These are phyloP conservation scores for Galemys pyrenaicus DNA, from an alignment of 2,113 vertebrate genomes.

Conservation along the genomic window DNA sequence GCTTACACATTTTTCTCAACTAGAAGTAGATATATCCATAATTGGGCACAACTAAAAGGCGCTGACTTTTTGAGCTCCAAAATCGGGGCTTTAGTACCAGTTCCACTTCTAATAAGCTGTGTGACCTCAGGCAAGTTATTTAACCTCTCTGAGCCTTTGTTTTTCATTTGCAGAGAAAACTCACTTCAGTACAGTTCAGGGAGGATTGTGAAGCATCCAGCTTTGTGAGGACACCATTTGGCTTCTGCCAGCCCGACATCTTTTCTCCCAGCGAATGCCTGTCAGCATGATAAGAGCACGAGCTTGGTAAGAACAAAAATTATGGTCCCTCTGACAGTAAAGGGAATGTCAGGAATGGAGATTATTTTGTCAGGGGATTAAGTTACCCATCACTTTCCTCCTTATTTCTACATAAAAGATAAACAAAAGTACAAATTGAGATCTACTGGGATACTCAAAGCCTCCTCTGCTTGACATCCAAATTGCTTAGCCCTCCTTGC, in stretches of 20 bases:
- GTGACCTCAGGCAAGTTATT: neutral
- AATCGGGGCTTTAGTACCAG: neutral
- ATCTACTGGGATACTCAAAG: neutral
- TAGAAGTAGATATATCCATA: neutral
- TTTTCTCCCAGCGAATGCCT: neutral
- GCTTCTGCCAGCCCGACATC: neutral
- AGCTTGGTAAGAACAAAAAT: neutral
- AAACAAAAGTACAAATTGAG: neutral
- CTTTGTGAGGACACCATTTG: rapidly evolving
- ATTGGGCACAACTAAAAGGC: rapidly evolving
- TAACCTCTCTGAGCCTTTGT: neutral
- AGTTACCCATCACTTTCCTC: neutral
- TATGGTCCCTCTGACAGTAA: neutral
- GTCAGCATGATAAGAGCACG: neutral
- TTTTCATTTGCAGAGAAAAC: neutral
- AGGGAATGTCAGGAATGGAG: neutral
- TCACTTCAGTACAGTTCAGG: neutral
- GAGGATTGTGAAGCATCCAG: neutral
- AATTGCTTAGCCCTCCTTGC: neutral
- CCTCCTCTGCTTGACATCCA: neutral
- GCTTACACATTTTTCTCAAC: neutral
- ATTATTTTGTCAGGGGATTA: no score
- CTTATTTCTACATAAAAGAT: neutral
- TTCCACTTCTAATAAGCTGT: neutral
- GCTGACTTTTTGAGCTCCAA: neutral